Percentiles rank a stretch among this genome's conserved stretches.
These are phyloP conservation scores for Atopsyche davidsoni DNA, from an alignment of 1,140 invertebrate species.

Conservation along the genomic window DNA sequence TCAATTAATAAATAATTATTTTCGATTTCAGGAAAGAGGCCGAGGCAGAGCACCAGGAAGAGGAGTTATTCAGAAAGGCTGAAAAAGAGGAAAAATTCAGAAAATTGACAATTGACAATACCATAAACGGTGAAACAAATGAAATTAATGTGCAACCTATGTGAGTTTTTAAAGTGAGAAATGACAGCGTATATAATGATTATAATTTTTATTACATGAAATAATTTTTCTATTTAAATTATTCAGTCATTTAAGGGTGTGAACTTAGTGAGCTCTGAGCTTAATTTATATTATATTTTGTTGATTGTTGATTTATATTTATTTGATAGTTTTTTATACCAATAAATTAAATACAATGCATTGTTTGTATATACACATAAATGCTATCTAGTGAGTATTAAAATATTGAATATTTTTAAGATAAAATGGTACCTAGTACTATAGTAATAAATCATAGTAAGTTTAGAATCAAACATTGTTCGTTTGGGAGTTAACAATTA, in stretches of 20 bases:
- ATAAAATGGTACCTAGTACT: too few relatives aligned
- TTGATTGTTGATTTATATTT: not conserved
- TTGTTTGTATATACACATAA: too few relatives aligned
- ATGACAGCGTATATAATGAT: not conserved
- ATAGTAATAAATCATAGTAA: too few relatives aligned
- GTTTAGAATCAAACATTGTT: too few relatives aligned
- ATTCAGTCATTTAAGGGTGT: not conserved
- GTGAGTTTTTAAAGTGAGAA: conserved; percentile 9
- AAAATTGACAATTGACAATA: conserved; percentile 19
- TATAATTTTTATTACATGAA: not conserved
- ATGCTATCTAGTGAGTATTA: too few relatives aligned
- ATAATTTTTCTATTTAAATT: not conserved
- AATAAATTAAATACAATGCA: not conserved
- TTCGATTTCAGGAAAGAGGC: conserved; percentile 45
- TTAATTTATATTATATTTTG: not conserved
- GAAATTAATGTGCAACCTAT: conserved; percentile 20
- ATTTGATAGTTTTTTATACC: not conserved
- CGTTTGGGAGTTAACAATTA: too few relatives aligned
- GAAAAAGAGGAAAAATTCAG: conserved; percentile 31
- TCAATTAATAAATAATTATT: too few relatives aligned
- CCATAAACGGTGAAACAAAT: conserved; percentile 21
- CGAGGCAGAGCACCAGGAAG: conserved; percentile 39
- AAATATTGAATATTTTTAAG: too few relatives aligned
- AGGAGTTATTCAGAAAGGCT: conserved; percentile 36
- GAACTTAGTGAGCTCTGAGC: not conserved